Evolutionary conservation across 2,113 vertebrate genomes (phyloP).

Genomic region (Gavialis gangeticus): DNA sequence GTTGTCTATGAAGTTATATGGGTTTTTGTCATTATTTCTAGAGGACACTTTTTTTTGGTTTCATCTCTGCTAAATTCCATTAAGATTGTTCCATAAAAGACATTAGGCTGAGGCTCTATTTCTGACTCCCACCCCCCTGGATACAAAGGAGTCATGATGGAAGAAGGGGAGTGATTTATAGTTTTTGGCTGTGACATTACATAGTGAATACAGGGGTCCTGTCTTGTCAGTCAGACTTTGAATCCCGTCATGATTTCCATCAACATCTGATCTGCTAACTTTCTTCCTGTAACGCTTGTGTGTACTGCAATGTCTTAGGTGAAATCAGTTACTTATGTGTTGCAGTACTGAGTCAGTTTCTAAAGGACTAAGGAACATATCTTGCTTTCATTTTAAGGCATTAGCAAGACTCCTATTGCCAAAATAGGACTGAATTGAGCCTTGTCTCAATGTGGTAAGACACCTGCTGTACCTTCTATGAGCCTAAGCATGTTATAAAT

Average conservation of each 20-base stretch:
- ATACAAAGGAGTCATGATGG: not conserved
- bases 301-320: not conserved
- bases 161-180: not conserved
- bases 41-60: not conserved
- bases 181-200: not conserved
- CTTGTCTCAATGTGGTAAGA: not conserved
- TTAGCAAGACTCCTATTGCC: not conserved
- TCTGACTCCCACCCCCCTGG: not conserved
- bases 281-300: not conserved
- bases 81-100: not conserved
- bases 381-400: not conserved
- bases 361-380: not conserved
- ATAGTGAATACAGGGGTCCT: rapidly evolving
- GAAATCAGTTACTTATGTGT: not conserved
- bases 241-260: not conserved
- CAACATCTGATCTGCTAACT: not conserved
- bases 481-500: too few species aligned
- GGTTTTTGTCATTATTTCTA: not conserved
- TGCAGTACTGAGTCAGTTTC: rapidly evolving
- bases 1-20: not conserved
- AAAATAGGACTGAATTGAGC: not conserved
- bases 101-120: not conserved
- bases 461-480: not conserved
- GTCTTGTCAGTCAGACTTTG: not conserved
- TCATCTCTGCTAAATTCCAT: not conserved